phyloP scores from a whole-genome alignment of 2,888 invertebrate genomes.

The Gymnoscelis rufifasciata region DNA sequence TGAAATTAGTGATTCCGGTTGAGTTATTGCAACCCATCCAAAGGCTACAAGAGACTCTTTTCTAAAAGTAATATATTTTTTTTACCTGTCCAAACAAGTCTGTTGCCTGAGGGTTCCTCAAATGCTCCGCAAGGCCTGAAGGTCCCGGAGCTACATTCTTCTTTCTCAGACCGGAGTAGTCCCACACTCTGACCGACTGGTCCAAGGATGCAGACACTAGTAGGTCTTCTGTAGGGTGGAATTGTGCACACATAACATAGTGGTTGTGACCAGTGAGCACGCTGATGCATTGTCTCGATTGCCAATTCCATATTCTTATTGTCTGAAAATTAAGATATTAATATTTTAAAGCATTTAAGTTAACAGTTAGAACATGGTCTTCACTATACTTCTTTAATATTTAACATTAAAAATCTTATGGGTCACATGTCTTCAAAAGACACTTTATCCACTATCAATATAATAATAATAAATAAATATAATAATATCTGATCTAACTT shows the following conservation, averaged over 20 bases:
- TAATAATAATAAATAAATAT: too few relatives aligned
- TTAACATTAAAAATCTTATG: too few relatives aligned
- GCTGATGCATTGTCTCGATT: slow-evolving; percentile 96
- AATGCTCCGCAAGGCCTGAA: slow-evolving; percentile 91
- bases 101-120: slow-evolving; percentile 90
- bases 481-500: too few relatives aligned
- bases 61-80: too few relatives aligned
- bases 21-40: too few relatives aligned
- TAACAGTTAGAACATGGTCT: too few relatives aligned
- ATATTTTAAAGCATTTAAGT: background rate
- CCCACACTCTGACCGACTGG: slow-evolving; percentile 99
- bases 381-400: too few relatives aligned
- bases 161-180: slow-evolving; percentile 96
- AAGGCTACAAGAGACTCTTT: too few relatives aligned
- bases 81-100: slow-evolving; percentile 96
- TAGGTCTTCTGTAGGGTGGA: slow-evolving; percentile 97
- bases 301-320: slow-evolving; percentile 99
- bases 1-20: too few relatives aligned
- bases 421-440: too few relatives aligned
- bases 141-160: slow-evolving; percentile 99
- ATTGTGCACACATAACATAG: slow-evolving; percentile 99
- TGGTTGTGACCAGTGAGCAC: slow-evolving; percentile 98
- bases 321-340: slow-evolving; percentile 78
- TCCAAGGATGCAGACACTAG: slow-evolving; percentile 98
- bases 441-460: too few relatives aligned